Base-by-base conservation (phyloP, 2,113 vertebrate species). In the Oncorhynchus masou region DNA sequence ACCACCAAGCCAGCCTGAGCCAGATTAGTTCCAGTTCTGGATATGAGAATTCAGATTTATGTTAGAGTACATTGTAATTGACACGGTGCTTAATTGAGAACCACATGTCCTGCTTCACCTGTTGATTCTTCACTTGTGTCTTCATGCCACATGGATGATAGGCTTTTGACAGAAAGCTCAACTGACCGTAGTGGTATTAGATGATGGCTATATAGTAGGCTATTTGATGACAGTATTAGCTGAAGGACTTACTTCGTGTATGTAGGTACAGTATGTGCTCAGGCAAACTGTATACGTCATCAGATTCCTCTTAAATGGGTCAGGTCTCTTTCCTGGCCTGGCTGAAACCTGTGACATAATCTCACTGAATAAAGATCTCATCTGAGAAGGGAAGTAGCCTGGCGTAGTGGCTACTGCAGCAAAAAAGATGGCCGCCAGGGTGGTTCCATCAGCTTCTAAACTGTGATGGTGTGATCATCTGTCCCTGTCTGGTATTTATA, bases 371-470 rank as follows among this genome's bases (percentile, higher is more conserved):
- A 78, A 75, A 79, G 39, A 45, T 45, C 39, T 45, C 45, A 25
- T 29, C 49, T 67, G 79, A 77, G 77, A 68, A 64, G 59, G 57
- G 49, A 6, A 8, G 13, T 34, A 76, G 68, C 70, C 74, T 76
- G 79, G 65, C 59, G 5, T 16, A 5, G 7, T 31, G 1, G 29
- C 66, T 34, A 16, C 66, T 9, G 31, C 31, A n/a, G 24, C 87
- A 84, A 84, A 88, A 82, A 83, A 88, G n/a, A 77, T 86, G 83
- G 81, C 84, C 12, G 31, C 79, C 82, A 72, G 24, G 27, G 20
- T 27, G 31, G 87, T 92, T 89, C 90, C 91, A 92, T 93, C 90
- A 91, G 84, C 85, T 92, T 91, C 92, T 90, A 93, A 54, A 89
- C 84, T 93, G 83, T 82, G 90, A 87, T 81, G 8, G 76, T 84